Evolutionary conservation across 2,888 invertebrate genomes (phyloP).

Genomic region (Ditula angustiorana): DNA sequence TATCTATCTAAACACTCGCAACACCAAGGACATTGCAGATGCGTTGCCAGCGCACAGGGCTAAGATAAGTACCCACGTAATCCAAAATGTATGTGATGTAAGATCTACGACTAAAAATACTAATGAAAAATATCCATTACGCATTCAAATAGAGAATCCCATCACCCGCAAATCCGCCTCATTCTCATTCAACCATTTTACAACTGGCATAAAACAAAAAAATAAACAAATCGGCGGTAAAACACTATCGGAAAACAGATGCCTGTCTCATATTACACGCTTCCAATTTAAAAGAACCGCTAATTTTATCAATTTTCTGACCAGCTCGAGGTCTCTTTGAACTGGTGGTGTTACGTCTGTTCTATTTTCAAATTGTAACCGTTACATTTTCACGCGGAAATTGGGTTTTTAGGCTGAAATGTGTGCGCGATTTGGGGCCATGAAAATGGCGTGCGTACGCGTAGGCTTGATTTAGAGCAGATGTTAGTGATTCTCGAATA

Average conservation of each 20-base stretch:
- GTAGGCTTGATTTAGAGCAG: constrained; percentile 10
- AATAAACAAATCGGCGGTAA: constrained; percentile 47
- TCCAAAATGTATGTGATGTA: no score
- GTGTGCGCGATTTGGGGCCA: constrained; percentile 51
- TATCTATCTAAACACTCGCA: no score
- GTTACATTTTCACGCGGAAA: constrained; percentile 48
- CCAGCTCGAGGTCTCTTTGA: not conserved
- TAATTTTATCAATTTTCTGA: not conserved
- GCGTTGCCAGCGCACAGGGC: no score
- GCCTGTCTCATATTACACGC: constrained; percentile 41
- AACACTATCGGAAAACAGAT: constrained; percentile 50
- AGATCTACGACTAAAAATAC: no score
- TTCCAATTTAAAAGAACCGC: constrained; percentile 4
- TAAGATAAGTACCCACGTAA: no score
- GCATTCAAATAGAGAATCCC: not conserved
- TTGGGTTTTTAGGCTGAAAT: constrained; percentile 68
- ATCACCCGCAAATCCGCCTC: not conserved
- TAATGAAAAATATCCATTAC: no score
- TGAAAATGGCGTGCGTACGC: constrained; percentile 42
- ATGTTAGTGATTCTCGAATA: constrained; percentile 5
- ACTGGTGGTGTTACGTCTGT: constrained; percentile 33
- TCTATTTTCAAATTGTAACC: constrained; percentile 44
- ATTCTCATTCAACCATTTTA: constrained; percentile 29
- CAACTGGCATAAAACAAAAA: constrained; percentile 38
- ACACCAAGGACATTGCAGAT: no score